Conservation (phyloP, 2,797 vertebrate genomes). For the Poeciliopsis turneri region DNA sequence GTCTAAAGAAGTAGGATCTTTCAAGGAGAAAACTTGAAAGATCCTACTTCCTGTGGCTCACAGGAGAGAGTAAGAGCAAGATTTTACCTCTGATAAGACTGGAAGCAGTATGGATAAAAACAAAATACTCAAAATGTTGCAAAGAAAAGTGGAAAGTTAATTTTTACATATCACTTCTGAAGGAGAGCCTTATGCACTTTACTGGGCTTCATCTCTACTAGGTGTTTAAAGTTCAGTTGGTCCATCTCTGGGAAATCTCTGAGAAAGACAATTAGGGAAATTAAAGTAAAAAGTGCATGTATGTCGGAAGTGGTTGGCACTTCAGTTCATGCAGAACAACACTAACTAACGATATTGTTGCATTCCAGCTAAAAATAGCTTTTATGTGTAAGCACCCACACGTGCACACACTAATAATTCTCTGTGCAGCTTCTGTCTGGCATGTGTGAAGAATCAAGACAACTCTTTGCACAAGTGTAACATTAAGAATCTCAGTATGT, state of each 20-base stretch:
- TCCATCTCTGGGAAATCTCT: not conserved
- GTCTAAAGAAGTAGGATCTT: not conserved
- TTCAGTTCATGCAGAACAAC: not conserved
- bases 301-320: not conserved
- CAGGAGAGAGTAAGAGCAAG: conserved; percentile 13
- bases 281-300: not conserved
- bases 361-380: conserved; percentile 2
- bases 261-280: not conserved
- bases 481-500: conserved; percentile 3
- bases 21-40: conserved; percentile 14
- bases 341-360: not conserved
- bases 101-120: conserved; percentile 6
- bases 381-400: not conserved
- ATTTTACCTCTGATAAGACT: conserved; percentile 17
- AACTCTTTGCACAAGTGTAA: not conserved
- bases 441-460: not conserved
- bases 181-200: not conserved
- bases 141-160: not conserved
- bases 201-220: not conserved
- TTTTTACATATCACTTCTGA: conserved; percentile 10
- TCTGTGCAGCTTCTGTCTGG: not conserved
- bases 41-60: too few relatives aligned
- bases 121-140: not conserved
- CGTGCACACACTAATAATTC: too few relatives aligned
- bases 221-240: not conserved